Evolutionary conservation across 2,888 invertebrate genomes (phyloP).

Genomic region (Glaucopsyche alexis): DNA sequence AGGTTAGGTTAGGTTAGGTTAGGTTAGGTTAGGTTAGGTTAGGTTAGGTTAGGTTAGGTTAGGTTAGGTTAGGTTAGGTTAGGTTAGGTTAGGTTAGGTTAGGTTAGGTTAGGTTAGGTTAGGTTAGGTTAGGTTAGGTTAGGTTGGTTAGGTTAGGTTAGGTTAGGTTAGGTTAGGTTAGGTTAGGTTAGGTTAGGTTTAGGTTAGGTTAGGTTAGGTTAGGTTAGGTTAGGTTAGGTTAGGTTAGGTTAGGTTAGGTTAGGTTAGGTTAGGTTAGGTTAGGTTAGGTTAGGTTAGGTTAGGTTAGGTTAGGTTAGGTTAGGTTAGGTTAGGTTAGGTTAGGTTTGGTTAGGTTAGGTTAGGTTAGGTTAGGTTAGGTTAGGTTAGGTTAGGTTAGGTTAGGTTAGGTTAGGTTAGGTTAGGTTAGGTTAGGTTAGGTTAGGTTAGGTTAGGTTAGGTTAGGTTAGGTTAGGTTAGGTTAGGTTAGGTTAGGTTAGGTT

Average conservation of each 20-base stretch:
- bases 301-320: conserved; percentile 39
- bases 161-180: conserved; percentile 39
- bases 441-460: no score
- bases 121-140: conserved; percentile 36
- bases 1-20: conserved; percentile 39
- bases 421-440: conserved; percentile 39
- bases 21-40: conserved; percentile 34
- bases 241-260: conserved; percentile 43
- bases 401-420: conserved; percentile 39
- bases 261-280: conserved; percentile 36
- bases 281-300: conserved; percentile 39
- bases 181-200: no score
- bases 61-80: conserved; percentile 39
- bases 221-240: conserved; percentile 38
- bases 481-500: no score
- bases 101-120: conserved; percentile 36
- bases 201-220: conserved; percentile 41
- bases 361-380: conserved; percentile 41
- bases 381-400: conserved; percentile 38
- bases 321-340: conserved; percentile 40
- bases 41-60: conserved; percentile 34
- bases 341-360: conserved; percentile 40
- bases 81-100: conserved; percentile 39
- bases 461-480: no score
- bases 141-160: conserved; percentile 35